These are phyloP conservation scores for Sesamia nonagrioides DNA, from an alignment of 1,140 invertebrate species.

Conservation along the genomic window DNA sequence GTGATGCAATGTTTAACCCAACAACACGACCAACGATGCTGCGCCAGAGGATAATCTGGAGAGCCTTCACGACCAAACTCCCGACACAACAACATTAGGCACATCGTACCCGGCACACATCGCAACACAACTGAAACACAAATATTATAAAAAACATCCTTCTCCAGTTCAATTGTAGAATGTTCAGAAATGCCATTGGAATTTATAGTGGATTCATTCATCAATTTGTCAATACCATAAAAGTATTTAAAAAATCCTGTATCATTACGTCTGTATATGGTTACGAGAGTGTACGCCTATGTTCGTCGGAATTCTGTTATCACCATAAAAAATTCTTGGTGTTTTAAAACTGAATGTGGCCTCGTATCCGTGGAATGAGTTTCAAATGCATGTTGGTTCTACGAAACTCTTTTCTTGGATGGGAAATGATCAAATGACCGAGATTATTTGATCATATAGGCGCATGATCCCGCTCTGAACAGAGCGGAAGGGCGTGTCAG, in stretches of 20 bases:
- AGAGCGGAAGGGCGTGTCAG: too few species aligned
- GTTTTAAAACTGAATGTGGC: slow-evolving; percentile 42
- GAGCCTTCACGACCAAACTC: too few species aligned
- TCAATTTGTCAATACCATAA: slow-evolving; percentile 35
- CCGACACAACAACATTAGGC: too few species aligned
- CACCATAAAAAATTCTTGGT: slow-evolving; percentile 16
- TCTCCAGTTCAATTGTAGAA: not conserved
- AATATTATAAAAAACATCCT: not conserved
- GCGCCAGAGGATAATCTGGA: too few species aligned
- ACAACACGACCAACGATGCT: too few species aligned
- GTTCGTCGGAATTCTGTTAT: slow-evolving; percentile 16
- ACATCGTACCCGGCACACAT: too few species aligned
- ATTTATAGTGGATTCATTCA: slow-evolving; percentile 2
- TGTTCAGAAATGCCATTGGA: not conserved
- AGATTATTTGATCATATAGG: too few species aligned
- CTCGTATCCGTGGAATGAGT: slow-evolving; percentile 70
- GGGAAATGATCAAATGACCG: too few species aligned
- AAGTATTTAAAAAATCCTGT: slow-evolving; percentile 16
- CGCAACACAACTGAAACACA: too few species aligned
- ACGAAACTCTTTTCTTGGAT: too few species aligned
- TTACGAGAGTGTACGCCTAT: not conserved
- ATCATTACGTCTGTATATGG: slow-evolving; percentile 1
- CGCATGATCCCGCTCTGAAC: too few species aligned
- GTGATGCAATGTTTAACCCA: too few species aligned
- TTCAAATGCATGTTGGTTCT: slow-evolving; percentile 69